Conservation (phyloP, 2,888 invertebrate genomes). For the Cenopis cana region DNA sequence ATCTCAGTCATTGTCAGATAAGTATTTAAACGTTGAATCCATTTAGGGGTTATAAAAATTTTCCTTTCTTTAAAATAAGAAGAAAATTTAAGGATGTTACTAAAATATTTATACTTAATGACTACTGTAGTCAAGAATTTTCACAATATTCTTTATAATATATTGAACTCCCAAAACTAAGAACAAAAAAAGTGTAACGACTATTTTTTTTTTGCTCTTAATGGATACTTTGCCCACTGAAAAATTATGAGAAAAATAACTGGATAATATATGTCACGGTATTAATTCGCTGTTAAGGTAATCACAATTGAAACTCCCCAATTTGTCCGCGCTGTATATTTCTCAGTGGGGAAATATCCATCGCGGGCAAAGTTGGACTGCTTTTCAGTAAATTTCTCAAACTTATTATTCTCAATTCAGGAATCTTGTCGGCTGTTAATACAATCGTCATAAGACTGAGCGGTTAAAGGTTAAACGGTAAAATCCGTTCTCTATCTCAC, state of each 20-base stretch:
- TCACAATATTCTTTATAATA: not conserved
- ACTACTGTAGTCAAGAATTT: not conserved
- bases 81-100: not conserved
- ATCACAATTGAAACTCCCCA: not conserved
- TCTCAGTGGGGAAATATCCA: not conserved
- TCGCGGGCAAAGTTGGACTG: not conserved
- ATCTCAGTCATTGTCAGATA: not conserved
- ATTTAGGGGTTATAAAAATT: not conserved
- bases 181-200: too few relatives aligned
- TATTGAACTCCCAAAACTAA: too few relatives aligned
- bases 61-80: not conserved
- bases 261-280: not conserved
- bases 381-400: not conserved
- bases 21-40: not conserved
- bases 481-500: conserved; percentile 53
- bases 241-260: not conserved
- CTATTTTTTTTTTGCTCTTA: too few relatives aligned
- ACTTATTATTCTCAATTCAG: conserved; percentile 6
- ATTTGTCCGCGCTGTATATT: not conserved
- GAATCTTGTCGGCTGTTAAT: conserved; percentile 53
- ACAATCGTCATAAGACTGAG: conserved; percentile 83
- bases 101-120: not conserved
- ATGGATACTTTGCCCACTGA: not conserved
- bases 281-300: not conserved
- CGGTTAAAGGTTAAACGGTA: conserved; percentile 70